Evolutionary conservation across 2,888 invertebrate genomes (phyloP), one percentile per base, ranked within the genome.

Genomic region (Pristionchus arcanus): DNA sequence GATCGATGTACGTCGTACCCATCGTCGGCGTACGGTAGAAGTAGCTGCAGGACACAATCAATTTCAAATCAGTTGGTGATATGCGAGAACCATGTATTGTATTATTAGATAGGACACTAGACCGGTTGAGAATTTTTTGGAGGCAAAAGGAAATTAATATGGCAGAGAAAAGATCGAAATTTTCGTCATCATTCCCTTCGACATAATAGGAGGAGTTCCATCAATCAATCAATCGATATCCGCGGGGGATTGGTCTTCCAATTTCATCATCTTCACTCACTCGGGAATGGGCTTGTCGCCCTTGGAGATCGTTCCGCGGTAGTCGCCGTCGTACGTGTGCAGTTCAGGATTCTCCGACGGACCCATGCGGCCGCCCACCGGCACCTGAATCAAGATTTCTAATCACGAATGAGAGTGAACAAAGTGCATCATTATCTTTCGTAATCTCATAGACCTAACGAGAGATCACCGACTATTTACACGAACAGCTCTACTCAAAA

Each of bases 1-100:
- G 92, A 87, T 94, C 94, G 86, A 94, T 93, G 90, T 93, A 93
- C n/a, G 94, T 94, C 28, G 92, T 90, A 42, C 93, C 93, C 90
- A 91, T 92, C 34, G 93, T 92, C 25, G 93, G 93, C n/a, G 92
- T 92, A 90, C 94, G 94, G 91, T 94, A 94, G 91, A 92, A 91
- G 90, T 92, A 94, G 88, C 93, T 93, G 90, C 89, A 93, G 89
- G n/a, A 66, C 1, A 21, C n/a, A 21, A 63, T 63, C 63, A 63
- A n/a, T 34, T 53, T 3, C 25, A 59, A 59, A 59, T 19, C 63
- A 63, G 11, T 63, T 63, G n/a, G 11, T 16, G 9, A 25, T 63
- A 19, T 0, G 63, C 34, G 5, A 34, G 31, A 31, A 74, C 31
- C 3, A 11, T 21, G 42, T 49, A 49, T 49, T 49, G 42, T n/a